Percentiles rank a stretch among this genome's conserved stretches.
Evolutionary conservation across 2,797 vertebrate species (phyloP).

Genomic region (Orientallactaga sibirica): DNA sequence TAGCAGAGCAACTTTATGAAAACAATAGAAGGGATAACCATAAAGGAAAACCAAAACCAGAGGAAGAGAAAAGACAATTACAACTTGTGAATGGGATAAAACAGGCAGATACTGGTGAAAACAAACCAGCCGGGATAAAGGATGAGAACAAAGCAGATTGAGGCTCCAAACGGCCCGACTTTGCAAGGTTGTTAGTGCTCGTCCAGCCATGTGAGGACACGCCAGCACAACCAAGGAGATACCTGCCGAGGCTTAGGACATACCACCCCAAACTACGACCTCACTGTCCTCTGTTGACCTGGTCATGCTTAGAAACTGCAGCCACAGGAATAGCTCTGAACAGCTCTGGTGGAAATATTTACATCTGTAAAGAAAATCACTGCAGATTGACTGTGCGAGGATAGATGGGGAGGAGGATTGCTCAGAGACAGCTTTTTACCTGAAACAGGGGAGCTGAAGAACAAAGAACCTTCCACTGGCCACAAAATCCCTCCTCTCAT

Average conservation of each 20-base stretch:
- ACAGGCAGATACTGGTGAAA: conserved; percentile 5
- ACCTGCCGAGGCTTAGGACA: not conserved
- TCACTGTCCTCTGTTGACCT: not conserved
- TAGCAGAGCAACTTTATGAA: conserved; percentile 39
- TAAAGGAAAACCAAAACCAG: not conserved
- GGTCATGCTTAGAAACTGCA: not conserved
- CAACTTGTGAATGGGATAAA: conserved; percentile 50
- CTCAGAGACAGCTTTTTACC: not conserved
- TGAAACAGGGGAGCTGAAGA: not conserved
- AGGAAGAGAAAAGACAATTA: conserved; percentile 54
- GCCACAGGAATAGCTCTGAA: not conserved
- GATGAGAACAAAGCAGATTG: not conserved
- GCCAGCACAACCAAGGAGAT: not conserved
- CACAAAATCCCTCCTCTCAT: not conserved
- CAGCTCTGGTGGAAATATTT: not conserved
- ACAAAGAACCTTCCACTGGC: not conserved
- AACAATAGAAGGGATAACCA: conserved; percentile 58
- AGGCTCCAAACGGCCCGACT: not conserved
- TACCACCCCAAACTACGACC: not conserved
- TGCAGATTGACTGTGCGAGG: no score
- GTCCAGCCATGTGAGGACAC: not conserved
- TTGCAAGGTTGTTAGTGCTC: not conserved
- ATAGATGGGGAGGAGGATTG: not conserved
- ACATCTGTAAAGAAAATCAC: not conserved
- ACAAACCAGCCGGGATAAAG: conserved; percentile 16